Base-by-base conservation (phyloP, 2,888 invertebrate species). In the Athalia rosae region DNA sequence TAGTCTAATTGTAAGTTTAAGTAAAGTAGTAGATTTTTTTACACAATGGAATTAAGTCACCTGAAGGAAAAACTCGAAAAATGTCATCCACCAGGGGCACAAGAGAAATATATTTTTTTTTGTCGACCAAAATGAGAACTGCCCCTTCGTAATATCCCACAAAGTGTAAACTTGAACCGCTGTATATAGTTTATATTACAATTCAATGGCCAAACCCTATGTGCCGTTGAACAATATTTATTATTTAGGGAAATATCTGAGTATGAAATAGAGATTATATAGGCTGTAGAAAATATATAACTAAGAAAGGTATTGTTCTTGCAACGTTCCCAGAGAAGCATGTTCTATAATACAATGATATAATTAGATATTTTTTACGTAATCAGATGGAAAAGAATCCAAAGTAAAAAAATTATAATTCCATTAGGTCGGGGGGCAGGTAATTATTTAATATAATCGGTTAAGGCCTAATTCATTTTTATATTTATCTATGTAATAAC, bases 271-370 rank as follows among this genome's bases (percentile, higher is more conserved):
- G 56, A 71, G 45, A 58, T 71, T 71, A 71, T 58, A 45, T 71
- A 71, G 45, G 6, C 15, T 41, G 58, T 71, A 71, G 11, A 71
- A 71, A 71, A 71, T 71, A 56, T 71, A 56, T 43, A 71, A 58
- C 13, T 56, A 41, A 71, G 58, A 69, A 58, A 58, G 71, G 58
- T 71, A 71, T 58, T 58, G 45, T 67, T 67, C 41, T 67, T 41
- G 3, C 67, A 28, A 28, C 11, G 5, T 50, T 53, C 28, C 50
- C 28, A 53, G n/a, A 9, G 50, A 8, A 53, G n/a, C 11, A 9
- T 53, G 50, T 53, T 50, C 50, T 11, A 11, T 28, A 53, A 7
- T 67, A 53, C 45, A 67, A 41, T 50, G 53, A 67, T 71, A 58
- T 15, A 4, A 11, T 59, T 59, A 59, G 7, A 5, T 53, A 11